These are phyloP conservation scores for Sciurus carolinensis DNA, from an alignment of 2,797 vertebrate genomes.

Conservation along the genomic window DNA sequence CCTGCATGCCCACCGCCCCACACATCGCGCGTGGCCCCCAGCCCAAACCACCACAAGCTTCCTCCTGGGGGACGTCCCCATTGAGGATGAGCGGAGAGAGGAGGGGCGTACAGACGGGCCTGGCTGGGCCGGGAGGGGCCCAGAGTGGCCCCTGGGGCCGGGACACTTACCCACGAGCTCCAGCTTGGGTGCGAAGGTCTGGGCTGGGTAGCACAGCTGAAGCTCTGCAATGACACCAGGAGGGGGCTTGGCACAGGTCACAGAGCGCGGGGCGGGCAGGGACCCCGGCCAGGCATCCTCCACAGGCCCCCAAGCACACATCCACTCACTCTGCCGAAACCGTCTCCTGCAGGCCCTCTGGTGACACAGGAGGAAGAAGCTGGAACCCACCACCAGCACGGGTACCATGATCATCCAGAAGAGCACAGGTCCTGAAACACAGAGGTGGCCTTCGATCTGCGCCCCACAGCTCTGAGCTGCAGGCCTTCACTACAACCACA, in stretches of 20 bases:
- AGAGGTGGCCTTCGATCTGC: neutral
- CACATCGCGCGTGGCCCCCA: too few species aligned
- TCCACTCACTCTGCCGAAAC: slow-evolving; percentile 87
- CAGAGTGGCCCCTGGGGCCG: neutral
- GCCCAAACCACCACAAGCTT: too few species aligned
- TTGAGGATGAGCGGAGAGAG: neutral
- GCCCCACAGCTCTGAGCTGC: rapidly evolving
- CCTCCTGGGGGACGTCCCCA: rapidly evolving
- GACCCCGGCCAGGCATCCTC: neutral
- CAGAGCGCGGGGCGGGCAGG: neutral
- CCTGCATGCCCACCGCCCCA: rapidly evolving
- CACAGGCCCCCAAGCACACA: neutral
- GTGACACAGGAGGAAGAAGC: slow-evolving; percentile 81
- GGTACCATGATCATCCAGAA: slow-evolving; percentile 74
- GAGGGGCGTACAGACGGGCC: neutral
- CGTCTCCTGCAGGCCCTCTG: slow-evolving; percentile 83
- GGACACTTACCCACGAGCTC: slow-evolving; percentile 69
- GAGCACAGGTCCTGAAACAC: slow-evolving; percentile 73
- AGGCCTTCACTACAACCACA: neutral
- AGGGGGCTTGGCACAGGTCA: neutral
- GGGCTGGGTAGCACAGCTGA: slow-evolving; percentile 59
- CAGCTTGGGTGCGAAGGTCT: slow-evolving; percentile 45
- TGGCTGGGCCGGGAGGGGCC: neutral
- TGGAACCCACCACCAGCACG: neutral
- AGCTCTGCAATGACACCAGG: slow-evolving; percentile 70